These are phyloP conservation scores for Notolepis coatsorum DNA, from an alignment of 2,797 vertebrate species.

Conservation along the genomic window DNA sequence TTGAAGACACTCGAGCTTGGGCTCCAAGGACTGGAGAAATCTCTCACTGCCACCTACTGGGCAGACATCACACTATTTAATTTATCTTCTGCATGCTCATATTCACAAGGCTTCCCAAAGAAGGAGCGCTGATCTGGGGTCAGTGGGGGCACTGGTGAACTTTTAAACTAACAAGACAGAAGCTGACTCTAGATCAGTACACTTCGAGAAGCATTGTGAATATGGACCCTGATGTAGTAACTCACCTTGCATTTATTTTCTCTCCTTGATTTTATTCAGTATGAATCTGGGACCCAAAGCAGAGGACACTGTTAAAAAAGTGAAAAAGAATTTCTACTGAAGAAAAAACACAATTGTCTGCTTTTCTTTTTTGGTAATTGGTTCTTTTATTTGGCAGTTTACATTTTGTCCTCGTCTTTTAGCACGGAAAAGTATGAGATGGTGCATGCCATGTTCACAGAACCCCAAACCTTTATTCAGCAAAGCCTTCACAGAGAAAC, in stretches of 20 bases:
- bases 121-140: not conserved
- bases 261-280: not conserved
- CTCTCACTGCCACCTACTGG: constrained; percentile 64
- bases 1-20: not conserved
- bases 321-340: not conserved
- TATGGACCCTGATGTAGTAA: no score
- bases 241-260: not conserved
- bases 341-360: constrained; percentile 27
- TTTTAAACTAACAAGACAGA: no score
- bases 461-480: constrained; percentile 98
- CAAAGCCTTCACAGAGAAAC: constrained; percentile 99
- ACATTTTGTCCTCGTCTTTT: constrained; percentile 59
- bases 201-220: no score
- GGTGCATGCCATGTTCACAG: constrained; percentile 88
- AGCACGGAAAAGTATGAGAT: constrained; percentile 72
- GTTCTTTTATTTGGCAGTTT: constrained; percentile 79
- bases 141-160: not conserved
- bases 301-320: no score
- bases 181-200: not conserved
- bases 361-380: constrained; percentile 69
- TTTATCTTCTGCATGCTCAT: not conserved
- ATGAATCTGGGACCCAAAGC: not conserved
- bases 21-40: constrained; percentile 3
- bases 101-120: no score
- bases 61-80: not conserved